Base-by-base conservation (phyloP, 2,888 invertebrate species). In the Meteorus cinctellus region DNA sequence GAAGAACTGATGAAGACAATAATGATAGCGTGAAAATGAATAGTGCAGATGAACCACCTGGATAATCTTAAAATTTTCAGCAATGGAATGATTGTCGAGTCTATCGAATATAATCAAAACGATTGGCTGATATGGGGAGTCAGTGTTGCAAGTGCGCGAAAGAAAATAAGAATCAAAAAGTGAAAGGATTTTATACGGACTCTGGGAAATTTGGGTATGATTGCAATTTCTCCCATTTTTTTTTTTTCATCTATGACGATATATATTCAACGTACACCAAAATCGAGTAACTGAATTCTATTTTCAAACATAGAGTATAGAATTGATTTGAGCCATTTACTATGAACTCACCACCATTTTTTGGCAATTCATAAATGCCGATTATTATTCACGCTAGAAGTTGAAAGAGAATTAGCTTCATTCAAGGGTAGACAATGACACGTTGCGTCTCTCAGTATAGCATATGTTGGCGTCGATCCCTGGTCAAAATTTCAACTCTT, bases 91-190 rank as follows among this genome's bases (percentile, higher is more conserved):
- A 29, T 68, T 31, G 68, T 48, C 55, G 48, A 10, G 19, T 68
- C 29, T 36, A 19, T 69, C 45, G 60, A 59, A 10, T 62, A 59
- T 24, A 45, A 55, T 19, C 65, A 2, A 41, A 36, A 19, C 36
- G 65, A 65, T 65, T 65, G 1, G 5, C 36, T 65, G 24, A 79
- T 76, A 90, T 90, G 90, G 90, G 90, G 71, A 88, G 87, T 81
- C 88, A 90, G 79, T 90, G 90, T 79, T 90, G 90, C 85, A 90
- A 90, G 83, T 90, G 90, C 81, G 85, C 86, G 80, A 86, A 89
- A 34, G 85, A 85, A 78, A 86, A 86, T 75, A 88, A 88, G 75
- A 34, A 79, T 82, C 66, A 75, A 77, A 81, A 80, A 77, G 75
- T 78, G 77, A 81, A 81, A 27, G 78, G 84, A 2, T 83, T 85